phyloP scores from a whole-genome alignment of 64 coral and sea anemone genomes.

The Stichodactyla helianthus region DNA sequence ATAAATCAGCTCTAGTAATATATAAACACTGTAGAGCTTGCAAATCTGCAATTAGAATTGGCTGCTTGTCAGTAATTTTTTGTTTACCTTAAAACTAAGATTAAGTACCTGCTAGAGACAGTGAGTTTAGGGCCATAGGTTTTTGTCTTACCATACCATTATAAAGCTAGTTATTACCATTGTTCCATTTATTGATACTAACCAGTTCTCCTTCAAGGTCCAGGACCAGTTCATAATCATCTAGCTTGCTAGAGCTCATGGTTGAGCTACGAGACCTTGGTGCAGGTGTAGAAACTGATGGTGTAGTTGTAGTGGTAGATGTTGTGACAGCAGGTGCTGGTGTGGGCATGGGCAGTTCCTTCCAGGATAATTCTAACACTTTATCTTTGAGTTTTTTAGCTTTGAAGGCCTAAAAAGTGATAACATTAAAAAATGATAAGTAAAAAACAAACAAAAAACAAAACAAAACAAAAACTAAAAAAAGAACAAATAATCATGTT shows the following conservation, averaged over 20 bases:
- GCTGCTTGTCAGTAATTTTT: too few species aligned
- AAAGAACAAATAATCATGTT: too few species aligned
- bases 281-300: conserved; percentile 6
- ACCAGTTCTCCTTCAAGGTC: conserved; percentile 48
- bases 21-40: neutral
- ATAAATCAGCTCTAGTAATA: neutral
- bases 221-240: conserved; percentile 41
- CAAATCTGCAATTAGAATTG: too few species aligned
- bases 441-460: neutral
- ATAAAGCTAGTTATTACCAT: neutral
- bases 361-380: conserved; percentile 44
- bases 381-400: conserved; percentile 42
- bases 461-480: neutral
- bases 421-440: neutral
- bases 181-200: neutral
- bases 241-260: conserved; percentile 13
- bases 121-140: too few species aligned
- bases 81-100: too few species aligned
- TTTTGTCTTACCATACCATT: too few species aligned
- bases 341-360: neutral
- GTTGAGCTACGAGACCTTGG: conserved; percentile 18
- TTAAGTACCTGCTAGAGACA: too few species aligned
- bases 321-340: conserved; percentile 9
- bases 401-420: conserved; percentile 39
- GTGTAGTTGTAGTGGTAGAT: neutral